phyloP scores from a whole-genome alignment of 2,797 vertebrate genomes.

The Coluber constrictor region DNA sequence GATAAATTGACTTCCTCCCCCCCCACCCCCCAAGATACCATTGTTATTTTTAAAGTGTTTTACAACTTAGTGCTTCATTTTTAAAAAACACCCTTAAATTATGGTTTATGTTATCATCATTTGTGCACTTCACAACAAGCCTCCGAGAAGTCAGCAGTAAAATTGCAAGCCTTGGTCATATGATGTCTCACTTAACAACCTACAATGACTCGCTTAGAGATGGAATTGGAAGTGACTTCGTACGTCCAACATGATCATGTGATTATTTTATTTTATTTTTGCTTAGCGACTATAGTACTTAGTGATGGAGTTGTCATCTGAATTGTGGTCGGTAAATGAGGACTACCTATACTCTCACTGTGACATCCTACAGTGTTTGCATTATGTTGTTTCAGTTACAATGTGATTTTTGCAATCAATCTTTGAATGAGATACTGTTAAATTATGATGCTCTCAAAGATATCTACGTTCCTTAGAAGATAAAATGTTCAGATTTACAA shows the following conservation, averaged over 20 bases:
- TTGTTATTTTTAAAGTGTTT: not conserved
- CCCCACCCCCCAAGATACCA: too few species aligned
- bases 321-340: too few species aligned
- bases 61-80: not conserved
- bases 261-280: too few species aligned
- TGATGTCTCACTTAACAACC: not conserved
- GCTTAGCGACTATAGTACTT: not conserved
- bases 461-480: not conserved
- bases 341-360: too few species aligned
- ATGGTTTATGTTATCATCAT: not conserved
- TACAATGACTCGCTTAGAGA: not conserved
- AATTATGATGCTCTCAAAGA: not conserved
- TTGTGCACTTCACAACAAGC: not conserved
- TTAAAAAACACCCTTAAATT: not conserved
- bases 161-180: not conserved
- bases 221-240: not conserved
- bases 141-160: not conserved
- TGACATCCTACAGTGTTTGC: too few species aligned
- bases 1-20: too few species aligned
- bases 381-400: too few species aligned
- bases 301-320: not conserved
- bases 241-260: not conserved
- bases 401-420: too few species aligned
- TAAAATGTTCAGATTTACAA: not conserved
- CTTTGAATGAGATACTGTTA: too few species aligned